Percentiles rank a stretch among this genome's conserved stretches.
phyloP scores from a whole-genome alignment of 2,888 invertebrate genomes.

The Disparrhopalites patrizii region DNA sequence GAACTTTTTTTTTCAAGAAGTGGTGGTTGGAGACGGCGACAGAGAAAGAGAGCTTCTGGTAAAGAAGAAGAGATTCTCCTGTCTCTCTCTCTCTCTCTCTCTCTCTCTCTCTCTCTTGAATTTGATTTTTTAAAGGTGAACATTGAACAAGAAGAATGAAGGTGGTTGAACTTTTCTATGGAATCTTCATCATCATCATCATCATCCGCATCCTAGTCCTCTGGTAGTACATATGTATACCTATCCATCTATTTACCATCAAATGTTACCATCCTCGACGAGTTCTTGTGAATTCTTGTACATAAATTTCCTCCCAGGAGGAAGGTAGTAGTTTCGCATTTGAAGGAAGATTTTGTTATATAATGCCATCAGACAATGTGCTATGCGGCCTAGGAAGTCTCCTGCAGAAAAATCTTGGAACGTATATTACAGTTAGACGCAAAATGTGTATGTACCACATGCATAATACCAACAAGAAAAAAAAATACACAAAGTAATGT shows the following conservation, averaged over 20 bases:
- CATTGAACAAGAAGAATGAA: constrained; percentile 9
- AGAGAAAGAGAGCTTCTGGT: background rate
- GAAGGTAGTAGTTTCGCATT: too few relatives aligned
- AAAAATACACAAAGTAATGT: background rate
- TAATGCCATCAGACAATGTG: too few relatives aligned
- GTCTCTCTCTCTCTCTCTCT: too few relatives aligned
- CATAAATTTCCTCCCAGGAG: constrained; percentile 11
- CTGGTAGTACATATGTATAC: background rate
- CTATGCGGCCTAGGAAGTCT: too few relatives aligned
- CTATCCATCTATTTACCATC: constrained; percentile 14
- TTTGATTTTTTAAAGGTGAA: constrained; percentile 22
- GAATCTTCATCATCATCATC: constrained; percentile 20
- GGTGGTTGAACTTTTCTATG: constrained; percentile 27
- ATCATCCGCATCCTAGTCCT: background rate
- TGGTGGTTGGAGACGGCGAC: too few relatives aligned
- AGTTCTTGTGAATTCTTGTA: constrained; percentile 15
- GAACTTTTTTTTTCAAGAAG: too few relatives aligned
- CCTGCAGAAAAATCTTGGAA: too few relatives aligned
- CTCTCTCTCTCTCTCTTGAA: too few relatives aligned
- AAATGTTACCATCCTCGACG: constrained; percentile 25
- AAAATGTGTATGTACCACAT: background rate
- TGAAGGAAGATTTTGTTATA: too few relatives aligned
- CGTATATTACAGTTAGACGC: too few relatives aligned
- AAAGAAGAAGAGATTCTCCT: constrained; percentile 8
- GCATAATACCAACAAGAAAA: background rate